Evolutionary conservation across 2,888 invertebrate genomes (phyloP), one percentile per base, ranked within the genome.

Genomic region (Gasteruption jaculator): DNA sequence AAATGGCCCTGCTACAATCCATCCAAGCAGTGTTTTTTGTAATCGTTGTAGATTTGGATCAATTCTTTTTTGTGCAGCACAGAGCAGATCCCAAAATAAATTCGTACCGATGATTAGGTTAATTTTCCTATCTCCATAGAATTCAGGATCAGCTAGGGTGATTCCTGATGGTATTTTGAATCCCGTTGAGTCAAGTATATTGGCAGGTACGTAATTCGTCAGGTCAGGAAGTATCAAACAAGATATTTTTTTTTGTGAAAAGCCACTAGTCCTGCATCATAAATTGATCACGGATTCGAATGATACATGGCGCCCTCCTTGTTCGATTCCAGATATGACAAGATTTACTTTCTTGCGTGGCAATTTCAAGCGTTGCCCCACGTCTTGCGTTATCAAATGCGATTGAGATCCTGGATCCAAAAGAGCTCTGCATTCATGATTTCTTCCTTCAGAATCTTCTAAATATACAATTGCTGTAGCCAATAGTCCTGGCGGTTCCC

Each of bases 21-120:
- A 38, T 10, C 38, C 38, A 6, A 38, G 29, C 5, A 20, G 5
- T 11, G 38, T 38, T 1, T 38, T 38, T 16, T 40, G 40, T 4
- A 37, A 32, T 7, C 20, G 14, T 5, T 14, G 22, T n/a, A 32
- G 22, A 16, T 12, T 24, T 19, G 11, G n/a, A 6, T 10, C 27
- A 3, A 26, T n/a, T n/a, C 11, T 30, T 8, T 40, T 39, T 44
- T 37, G 26, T 10, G 43, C 45, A 4, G 11, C 30, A 19, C 30
- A 32, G 2, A 47, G 12, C 5, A 47, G 27, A 2, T 39, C 37
- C 8, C 26, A 48, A 12, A 47, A 48, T 21, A 38, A 21, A 7
- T 32, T 37, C 3, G 45, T 46, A 6, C 41, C 46, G 3, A 50
- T 7, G 5, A 50, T 31, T 24, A 50, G n/a, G 18, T 49, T 46